Conservation (phyloP, 2,888 invertebrate genomes). For the Rhorus exstirpatorius region DNA sequence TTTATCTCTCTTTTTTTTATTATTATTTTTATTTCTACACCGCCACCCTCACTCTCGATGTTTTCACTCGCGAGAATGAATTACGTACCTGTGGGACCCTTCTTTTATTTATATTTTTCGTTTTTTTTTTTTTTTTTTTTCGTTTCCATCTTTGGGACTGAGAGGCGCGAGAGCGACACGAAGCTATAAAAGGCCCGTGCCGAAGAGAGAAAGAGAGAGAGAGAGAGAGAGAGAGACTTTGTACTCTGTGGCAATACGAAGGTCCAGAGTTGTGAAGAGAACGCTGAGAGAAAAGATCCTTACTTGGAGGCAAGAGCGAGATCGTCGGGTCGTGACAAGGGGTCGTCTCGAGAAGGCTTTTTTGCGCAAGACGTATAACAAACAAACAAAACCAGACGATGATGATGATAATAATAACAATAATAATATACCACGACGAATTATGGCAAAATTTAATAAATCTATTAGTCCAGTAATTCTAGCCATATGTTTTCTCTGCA, state of each 20-base stretch:
- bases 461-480: no score
- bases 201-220: no score
- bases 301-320: conserved; percentile 60
- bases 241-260: conserved; percentile 66
- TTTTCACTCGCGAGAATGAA: conserved; percentile 32
- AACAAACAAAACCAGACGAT: no score
- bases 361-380: conserved; percentile 55
- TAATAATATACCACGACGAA: conserved; percentile 5
- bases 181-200: conserved; percentile 71
- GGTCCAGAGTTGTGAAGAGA: conserved; percentile 50
- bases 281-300: conserved; percentile 56
- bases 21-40: conserved; percentile 22
- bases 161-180: conserved; percentile 53
- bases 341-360: conserved; percentile 34
- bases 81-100: conserved; percentile 37
- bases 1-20: conserved; percentile 56
- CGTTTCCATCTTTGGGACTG: conserved; percentile 56
- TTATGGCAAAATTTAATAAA: no score
- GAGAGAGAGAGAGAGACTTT: background rate
- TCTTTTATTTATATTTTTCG: conserved; percentile 51
- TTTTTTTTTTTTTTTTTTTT: conserved; percentile 33
- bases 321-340: conserved; percentile 58
- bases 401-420: background rate
- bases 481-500: no score
- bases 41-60: conserved; percentile 29